phyloP scores from a whole-genome alignment of 2,888 invertebrate species.

The Schrankia costaestrigalis region DNA sequence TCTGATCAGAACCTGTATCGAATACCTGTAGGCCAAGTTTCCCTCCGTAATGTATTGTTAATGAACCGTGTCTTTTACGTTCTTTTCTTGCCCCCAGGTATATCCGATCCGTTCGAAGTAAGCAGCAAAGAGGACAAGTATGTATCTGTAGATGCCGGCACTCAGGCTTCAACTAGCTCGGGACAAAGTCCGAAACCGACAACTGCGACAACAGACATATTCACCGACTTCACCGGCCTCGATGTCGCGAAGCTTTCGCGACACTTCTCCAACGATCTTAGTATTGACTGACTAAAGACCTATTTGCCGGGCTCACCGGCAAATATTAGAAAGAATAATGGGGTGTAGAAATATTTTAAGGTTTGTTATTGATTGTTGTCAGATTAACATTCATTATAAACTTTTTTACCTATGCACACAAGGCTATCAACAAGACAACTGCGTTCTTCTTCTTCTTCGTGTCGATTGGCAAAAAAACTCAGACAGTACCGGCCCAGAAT shows the following conservation, averaged over 20 bases:
- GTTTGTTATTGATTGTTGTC: conserved; percentile 2
- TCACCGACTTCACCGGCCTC: conserved; percentile 72
- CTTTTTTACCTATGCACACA: no score
- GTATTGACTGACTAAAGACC: conserved; percentile 76
- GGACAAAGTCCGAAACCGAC: conserved; percentile 43
- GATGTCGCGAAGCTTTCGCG: conserved; percentile 72
- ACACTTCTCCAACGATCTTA: conserved; percentile 73
- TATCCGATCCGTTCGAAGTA: conserved; percentile 74
- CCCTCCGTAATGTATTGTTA: no score
- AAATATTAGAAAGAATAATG: conserved; percentile 38
- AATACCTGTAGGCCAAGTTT: no score
- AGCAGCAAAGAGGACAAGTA: conserved; percentile 65
- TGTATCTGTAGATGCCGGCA: conserved; percentile 44
- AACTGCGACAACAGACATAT: conserved; percentile 60
- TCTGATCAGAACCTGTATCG: no score
- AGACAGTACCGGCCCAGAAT: no score
- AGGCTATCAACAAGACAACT: no score
- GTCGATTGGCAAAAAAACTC: no score
- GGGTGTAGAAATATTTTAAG: conserved; percentile 8
- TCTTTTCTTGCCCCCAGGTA: no score
- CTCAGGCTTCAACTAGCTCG: conserved; percentile 52
- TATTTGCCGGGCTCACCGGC: conserved; percentile 71
- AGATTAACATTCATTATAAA: not conserved
- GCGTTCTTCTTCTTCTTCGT: no score
- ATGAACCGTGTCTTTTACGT: no score